A percentile compares a stretch with the other conserved stretches of the same genome.
Conservation (phyloP, 2,797 vertebrate genomes). For the Ctenopoma kingsleyae region DNA sequence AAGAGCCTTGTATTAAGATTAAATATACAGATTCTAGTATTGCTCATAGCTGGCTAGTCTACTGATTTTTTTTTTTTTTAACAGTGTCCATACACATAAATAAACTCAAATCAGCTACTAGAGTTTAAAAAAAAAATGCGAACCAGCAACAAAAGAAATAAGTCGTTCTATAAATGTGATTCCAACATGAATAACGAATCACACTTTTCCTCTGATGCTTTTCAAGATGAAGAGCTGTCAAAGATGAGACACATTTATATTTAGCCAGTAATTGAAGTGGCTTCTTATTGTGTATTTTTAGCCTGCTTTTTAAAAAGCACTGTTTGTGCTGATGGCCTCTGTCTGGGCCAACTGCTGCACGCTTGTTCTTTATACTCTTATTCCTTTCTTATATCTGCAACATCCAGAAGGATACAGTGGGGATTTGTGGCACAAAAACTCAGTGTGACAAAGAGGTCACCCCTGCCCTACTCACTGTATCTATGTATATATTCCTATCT, state of each 20-base stretch:
- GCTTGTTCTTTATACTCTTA: constrained; percentile 20
- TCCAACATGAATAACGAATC: constrained; percentile 40
- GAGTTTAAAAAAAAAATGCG: constrained; percentile 19
- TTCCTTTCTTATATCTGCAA: constrained; percentile 32
- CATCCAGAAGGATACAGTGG: constrained; percentile 31
- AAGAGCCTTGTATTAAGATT: constrained; percentile 25
- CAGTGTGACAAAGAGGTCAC: constrained; percentile 61
- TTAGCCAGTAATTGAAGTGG: constrained; percentile 66
- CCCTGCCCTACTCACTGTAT: constrained; percentile 32
- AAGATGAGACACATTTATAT: constrained; percentile 69
- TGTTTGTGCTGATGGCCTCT: constrained; percentile 53
- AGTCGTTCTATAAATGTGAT: constrained; percentile 39
- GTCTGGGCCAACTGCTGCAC: constrained; percentile 16
- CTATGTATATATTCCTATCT: constrained; percentile 39
- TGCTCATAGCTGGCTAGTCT: not conserved
- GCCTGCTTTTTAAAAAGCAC: constrained; percentile 46
- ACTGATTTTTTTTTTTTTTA: constrained; percentile 5
- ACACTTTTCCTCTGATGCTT: constrained; percentile 35
- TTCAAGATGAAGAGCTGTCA: constrained; percentile 58
- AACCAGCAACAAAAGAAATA: constrained; percentile 39
- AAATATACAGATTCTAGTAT: not conserved
- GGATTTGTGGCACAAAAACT: constrained; percentile 51
- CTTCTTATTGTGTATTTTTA: constrained; percentile 73
- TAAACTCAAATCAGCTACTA: constrained; percentile 1
- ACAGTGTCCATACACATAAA: not conserved